Evolutionary conservation across 2,797 vertebrate species (phyloP).

Genomic region (Malacoctenus gilli): DNA sequence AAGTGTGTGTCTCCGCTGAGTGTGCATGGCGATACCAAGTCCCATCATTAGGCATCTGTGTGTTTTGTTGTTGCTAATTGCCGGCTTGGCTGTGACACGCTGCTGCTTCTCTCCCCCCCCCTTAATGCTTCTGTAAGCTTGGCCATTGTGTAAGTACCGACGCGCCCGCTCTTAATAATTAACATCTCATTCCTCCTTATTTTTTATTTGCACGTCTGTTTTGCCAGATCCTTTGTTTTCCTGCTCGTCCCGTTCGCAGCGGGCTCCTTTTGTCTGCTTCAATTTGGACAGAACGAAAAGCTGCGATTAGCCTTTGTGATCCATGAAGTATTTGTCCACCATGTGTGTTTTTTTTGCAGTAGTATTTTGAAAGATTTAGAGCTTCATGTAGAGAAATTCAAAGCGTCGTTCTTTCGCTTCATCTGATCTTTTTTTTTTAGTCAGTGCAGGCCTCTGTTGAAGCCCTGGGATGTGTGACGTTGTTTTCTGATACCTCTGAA

Average conservation of each 20-base stretch:
- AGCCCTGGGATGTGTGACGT: neutral
- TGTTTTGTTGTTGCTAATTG: conserved; percentile 63
- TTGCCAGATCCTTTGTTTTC: conserved; percentile 28
- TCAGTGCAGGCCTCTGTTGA: neutral
- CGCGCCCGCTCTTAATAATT: conserved; percentile 58
- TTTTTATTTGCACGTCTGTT: conserved; percentile 37
- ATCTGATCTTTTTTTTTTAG: neutral
- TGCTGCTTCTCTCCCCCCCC: conserved; percentile 75
- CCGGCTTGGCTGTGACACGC: conserved; percentile 80
- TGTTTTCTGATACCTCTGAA: neutral
- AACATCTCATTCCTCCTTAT: too few relatives aligned
- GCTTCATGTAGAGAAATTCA: too few relatives aligned
- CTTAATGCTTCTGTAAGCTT: conserved; percentile 89
- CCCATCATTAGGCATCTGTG: conserved; percentile 68
- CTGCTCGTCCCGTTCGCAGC: conserved; percentile 15
- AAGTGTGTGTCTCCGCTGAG: too few relatives aligned
- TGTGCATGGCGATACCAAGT: conserved; percentile 24
- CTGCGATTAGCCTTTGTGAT: conserved; percentile 2
- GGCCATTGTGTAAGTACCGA: conserved; percentile 97
- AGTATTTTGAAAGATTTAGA: too few relatives aligned
- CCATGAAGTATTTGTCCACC: conserved; percentile 1
- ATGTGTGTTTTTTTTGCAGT: neutral
- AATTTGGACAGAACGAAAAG: conserved; percentile 6
- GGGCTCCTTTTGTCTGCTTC: neutral
- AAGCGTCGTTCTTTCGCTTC: too few relatives aligned